Conservation (phyloP, 1,140 invertebrate genomes). For the Chironomus striatipennis region DNA sequence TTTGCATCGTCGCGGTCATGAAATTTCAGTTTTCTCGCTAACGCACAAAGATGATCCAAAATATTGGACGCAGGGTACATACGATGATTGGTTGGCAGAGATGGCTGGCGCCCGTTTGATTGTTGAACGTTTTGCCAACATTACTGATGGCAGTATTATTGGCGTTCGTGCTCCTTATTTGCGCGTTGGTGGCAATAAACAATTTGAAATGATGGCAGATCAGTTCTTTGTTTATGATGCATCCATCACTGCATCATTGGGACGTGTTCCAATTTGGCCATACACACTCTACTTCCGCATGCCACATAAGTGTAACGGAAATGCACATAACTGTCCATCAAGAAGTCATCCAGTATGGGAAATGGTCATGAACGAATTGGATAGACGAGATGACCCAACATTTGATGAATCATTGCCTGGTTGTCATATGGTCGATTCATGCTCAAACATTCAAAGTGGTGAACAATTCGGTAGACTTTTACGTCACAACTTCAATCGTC, state of each 20-base stretch:
- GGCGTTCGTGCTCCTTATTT: conserved; percentile 84
- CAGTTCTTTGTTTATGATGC: conserved; percentile 92
- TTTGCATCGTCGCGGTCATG: conserved; percentile 83
- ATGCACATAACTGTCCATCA: conserved; percentile 84
- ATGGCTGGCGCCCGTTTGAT: conserved; percentile 89
- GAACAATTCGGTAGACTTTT: conserved; percentile 80
- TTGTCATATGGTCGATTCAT: conserved; percentile 91
- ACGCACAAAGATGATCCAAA: conserved; percentile 85
- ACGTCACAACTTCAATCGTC: conserved; percentile 89
- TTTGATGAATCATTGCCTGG: conserved; percentile 84
- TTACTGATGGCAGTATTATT: conserved; percentile 81
- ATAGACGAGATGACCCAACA: conserved; percentile 81
- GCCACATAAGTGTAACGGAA: conserved; percentile 90
- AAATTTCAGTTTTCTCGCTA: conserved; percentile 88
- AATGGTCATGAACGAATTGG: conserved; percentile 92
- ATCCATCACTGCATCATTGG: conserved; percentile 82
- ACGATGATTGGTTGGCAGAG: conserved; percentile 90
- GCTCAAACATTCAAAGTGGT: conserved; percentile 81
- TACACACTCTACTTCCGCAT: conserved; percentile 92
- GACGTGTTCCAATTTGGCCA: conserved; percentile 87
- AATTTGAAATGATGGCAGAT: conserved; percentile 94
- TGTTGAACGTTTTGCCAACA: conserved; percentile 81
- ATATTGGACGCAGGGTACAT: conserved; percentile 79
- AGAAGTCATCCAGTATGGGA: conserved; percentile 88
- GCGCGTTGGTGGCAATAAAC: conserved; percentile 85